These are phyloP conservation scores for Karalla daura DNA, from an alignment of 2,797 vertebrate genomes.

Conservation along the genomic window DNA sequence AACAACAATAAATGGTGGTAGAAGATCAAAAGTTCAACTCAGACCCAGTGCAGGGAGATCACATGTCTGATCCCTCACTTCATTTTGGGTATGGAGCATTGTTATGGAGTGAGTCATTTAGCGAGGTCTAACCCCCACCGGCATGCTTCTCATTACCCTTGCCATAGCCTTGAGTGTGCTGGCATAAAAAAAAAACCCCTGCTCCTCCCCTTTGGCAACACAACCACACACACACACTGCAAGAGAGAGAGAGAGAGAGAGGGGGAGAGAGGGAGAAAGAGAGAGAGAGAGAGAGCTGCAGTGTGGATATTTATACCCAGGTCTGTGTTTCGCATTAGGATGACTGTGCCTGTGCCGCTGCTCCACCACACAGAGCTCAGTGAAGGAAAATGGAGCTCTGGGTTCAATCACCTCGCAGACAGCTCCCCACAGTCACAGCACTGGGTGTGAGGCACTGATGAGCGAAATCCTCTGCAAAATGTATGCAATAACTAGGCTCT, in stretches of 20 bases:
- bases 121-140: constrained; percentile 44
- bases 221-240: constrained; percentile 27
- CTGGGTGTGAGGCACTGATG: constrained; percentile 22
- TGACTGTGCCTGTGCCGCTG: constrained; percentile 42
- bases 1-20: no score
- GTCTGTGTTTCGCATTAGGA: constrained; percentile 76
- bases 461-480: constrained; percentile 38
- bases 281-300: constrained; percentile 7
- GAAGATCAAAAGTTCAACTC: constrained; percentile 13
- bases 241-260: constrained; percentile 16
- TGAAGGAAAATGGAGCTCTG: constrained; percentile 35
- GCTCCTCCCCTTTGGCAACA: constrained; percentile 49
- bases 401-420: constrained; percentile 43
- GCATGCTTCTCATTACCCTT: constrained; percentile 72
- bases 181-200: constrained; percentile 41
- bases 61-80: constrained; percentile 35
- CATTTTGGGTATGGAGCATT: constrained; percentile 53
- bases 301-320: constrained; percentile 70
- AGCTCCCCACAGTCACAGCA: constrained; percentile 22
- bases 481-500: constrained; percentile 7
- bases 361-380: constrained; percentile 31
- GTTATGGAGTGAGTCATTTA: constrained; percentile 63
- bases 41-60: constrained; percentile 27
- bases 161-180: constrained; percentile 53
- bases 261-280: constrained; percentile 1